Conservation (phyloP, 2,888 invertebrate species). For the Campoplex nolae region DNA sequence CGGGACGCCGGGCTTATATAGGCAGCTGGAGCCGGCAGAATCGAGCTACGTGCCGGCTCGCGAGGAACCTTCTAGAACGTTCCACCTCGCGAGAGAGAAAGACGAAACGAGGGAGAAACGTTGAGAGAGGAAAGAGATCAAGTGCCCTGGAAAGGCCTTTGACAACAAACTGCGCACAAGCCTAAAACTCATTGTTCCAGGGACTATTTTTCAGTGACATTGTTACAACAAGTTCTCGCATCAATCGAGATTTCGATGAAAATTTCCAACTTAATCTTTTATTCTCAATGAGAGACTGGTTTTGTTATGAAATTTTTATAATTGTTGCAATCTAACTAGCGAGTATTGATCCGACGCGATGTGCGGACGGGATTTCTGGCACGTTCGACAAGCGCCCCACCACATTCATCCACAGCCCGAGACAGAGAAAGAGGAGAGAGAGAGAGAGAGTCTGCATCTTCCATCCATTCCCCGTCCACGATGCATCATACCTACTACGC, state of each 20-base stretch:
- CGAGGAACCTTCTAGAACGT: slow-evolving; percentile 68
- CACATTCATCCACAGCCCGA: slow-evolving; percentile 62
- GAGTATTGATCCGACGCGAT: slow-evolving; percentile 80
- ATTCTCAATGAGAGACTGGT: background rate
- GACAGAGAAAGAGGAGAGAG: slow-evolving; percentile 32
- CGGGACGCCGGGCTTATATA: slow-evolving; percentile 79
- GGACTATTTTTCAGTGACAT: background rate
- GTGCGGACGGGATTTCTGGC: slow-evolving; percentile 79
- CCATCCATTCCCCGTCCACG: slow-evolving; percentile 22
- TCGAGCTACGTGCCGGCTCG: slow-evolving; percentile 60
- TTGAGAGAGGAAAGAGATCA: background rate
- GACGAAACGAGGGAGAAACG: background rate
- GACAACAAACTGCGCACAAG: slow-evolving; percentile 69
- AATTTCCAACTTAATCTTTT: slow-evolving; percentile 8
- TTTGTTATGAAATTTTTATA: slow-evolving; percentile 25
- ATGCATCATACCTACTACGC: slow-evolving; percentile 39
- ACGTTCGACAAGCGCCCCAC: slow-evolving; percentile 78
- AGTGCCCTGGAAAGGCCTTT: slow-evolving; percentile 60
- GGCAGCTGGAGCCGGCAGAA: slow-evolving; percentile 67
- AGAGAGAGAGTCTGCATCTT: slow-evolving; percentile 43
- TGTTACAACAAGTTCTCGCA: background rate
- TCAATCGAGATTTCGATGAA: background rate
- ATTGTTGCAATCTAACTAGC: slow-evolving; percentile 58
- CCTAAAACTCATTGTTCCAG: slow-evolving; percentile 27
- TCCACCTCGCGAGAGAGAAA: slow-evolving; percentile 44